Evolutionary conservation across 2,888 invertebrate species (phyloP), one percentile per base, ranked within the genome.

Genomic region (Ophion costatus): DNA sequence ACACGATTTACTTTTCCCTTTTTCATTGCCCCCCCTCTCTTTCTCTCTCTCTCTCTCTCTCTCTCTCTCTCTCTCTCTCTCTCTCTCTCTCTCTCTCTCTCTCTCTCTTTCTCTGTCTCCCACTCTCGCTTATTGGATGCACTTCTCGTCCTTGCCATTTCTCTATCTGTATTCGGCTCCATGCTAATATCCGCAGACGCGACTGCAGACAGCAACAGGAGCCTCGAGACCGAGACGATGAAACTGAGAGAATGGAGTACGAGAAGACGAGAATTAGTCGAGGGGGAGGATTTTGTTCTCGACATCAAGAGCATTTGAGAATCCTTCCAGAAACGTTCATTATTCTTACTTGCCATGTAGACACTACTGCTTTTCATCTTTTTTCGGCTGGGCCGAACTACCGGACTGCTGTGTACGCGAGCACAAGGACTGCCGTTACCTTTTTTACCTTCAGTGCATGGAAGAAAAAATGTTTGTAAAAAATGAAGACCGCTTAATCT

Each of bases 321-420:
- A 90, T 88, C 88, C 89, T 89, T 82, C 86, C 20, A 82, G 85
- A 82, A 88, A 88, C 89, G 89, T 90, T 91, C 90, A 91, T 91
- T 91, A 91, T 90, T 90, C 88, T 90, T 90, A 90, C 69, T 90
- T 89, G 88, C 88, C 85, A 83, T 88, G 88, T 87, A 88, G 88
- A 89, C 87, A 87, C 82, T 56, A 64, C 80, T 76, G 70, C 79
- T 80, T 77, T 61, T 33, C 75, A 45, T 69, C 67, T 69, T 75
- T 75, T 81, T 81, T 76, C 17, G 29, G 75, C 29, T 29, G 29
- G 59, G 22, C 33, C 57, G 33, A 38, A 51, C 24, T 69, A 64
- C 56, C 38, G 33, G 73, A 38, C 57, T 56, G 45, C 69, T 74
- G 17, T 45, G 71, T 56, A 70, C 57, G 67, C 38, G 33, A 59